Percentiles rank a stretch among this genome's conserved stretches.
phyloP scores from a whole-genome alignment of 2,113 vertebrate species.

The Bujurquina vittata region DNA sequence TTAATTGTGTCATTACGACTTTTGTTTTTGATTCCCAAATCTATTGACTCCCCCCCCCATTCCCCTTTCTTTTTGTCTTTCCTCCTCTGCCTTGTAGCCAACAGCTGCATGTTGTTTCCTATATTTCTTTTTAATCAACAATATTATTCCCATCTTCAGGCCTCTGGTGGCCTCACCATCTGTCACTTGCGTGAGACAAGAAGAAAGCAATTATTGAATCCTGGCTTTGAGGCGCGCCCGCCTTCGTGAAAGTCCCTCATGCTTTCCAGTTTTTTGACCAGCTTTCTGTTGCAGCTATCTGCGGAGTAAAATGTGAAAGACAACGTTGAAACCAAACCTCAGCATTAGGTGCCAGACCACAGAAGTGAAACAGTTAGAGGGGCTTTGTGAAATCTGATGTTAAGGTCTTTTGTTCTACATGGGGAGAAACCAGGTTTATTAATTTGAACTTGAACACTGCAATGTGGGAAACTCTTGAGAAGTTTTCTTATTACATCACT shows the following conservation, averaged over 20 bases:
- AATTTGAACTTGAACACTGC: conserved; percentile 27
- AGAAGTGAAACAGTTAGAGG: conserved; percentile 41
- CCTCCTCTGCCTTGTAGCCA: conserved; percentile 49
- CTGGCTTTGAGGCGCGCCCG: conserved; percentile 69
- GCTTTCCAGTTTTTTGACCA: conserved; percentile 54
- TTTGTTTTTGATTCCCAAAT: conserved; percentile 32
- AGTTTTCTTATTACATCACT: conserved; percentile 23
- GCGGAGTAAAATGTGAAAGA: conserved; percentile 45
- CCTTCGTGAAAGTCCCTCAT: conserved; percentile 66
- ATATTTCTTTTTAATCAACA: conserved; percentile 80
- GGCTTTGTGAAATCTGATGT: conserved; percentile 32
- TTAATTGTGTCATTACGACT: conserved; percentile 41
- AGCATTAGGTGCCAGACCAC: conserved; percentile 46
- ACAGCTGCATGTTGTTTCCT: conserved; percentile 78
- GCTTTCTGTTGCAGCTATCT: conserved; percentile 47
- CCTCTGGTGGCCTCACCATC: conserved; percentile 77
- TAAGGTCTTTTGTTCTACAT: conserved; percentile 20
- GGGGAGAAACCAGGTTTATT: conserved; percentile 38
- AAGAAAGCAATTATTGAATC: conserved; percentile 76
- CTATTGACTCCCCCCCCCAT: conserved; percentile 5
- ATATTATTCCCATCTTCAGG: conserved; percentile 77
- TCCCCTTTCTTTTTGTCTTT: conserved; percentile 27
- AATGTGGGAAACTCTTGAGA: not conserved
- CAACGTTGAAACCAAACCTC: conserved; percentile 56
- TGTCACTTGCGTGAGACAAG: conserved; percentile 79